Base-by-base conservation (phyloP, 2,113 vertebrate genomes). In the Physeter macrocephalus region DNA sequence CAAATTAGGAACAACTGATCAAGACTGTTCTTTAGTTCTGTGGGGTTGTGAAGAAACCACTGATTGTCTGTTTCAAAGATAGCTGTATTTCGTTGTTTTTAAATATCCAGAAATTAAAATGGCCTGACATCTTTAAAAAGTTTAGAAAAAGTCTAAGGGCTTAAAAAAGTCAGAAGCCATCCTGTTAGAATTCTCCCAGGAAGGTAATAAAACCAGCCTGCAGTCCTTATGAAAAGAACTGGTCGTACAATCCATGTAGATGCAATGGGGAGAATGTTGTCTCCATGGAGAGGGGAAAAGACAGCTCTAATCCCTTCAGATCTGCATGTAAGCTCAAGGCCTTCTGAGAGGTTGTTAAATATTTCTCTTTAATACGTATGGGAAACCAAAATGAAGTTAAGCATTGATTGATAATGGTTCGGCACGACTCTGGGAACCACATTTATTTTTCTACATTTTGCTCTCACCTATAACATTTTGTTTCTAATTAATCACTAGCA, bases 101-200 rank as follows among this genome's bases (percentile, higher is more conserved):
- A 75, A 77, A 72, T 88, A 54, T 64, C 59, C 17, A 54, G 66
- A 96, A 95, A 61, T 80, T 29, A 94, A 94, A 95, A 90, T 10
- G 15, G 6, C 43, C 31, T 84, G 69, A 11, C 11, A 89, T 46
- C 62, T 95, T 92, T 81, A 10, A 86, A 69, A 85, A 74, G 15
- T 90, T 83, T 93, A 88, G 41, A 62, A 89, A 90, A 81, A 34
- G 14, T 62, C 4, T 46, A 71, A 54, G 74, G 54, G 36, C 21
- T 89, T 86, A 23, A 81, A 62, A 67, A 52, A 72, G 20, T 52
- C 52, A 78, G 66, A 93, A 66, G 43, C 31, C 41, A 31, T 90
- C 29, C 57, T 95, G 41, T 90, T 92, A 72, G 88, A 78, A 69
- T 92, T 87, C 41, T 88, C 43, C n/a, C 31, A 18, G 27, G 34